phyloP scores from a whole-genome alignment of 1,140 invertebrate species.

The Magallana angulata region DNA sequence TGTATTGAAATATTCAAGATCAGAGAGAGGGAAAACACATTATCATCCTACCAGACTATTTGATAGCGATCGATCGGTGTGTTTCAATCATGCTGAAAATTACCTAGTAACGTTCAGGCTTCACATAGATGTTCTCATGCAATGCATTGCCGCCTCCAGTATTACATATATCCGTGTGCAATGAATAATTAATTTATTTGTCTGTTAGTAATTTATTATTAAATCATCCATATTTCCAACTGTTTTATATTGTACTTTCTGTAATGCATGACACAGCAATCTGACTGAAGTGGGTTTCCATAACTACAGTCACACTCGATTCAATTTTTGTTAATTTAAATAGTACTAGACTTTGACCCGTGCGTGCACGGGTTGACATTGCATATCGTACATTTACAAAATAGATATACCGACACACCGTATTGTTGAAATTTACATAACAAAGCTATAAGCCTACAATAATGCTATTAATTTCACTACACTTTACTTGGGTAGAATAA shows the following conservation, averaged over 20 bases:
- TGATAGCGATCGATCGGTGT: neutral
- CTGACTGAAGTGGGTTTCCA: too few species aligned
- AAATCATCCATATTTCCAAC: too few species aligned
- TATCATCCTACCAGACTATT: neutral
- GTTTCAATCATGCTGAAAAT: neutral
- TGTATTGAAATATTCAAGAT: neutral
- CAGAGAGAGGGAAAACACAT: neutral
- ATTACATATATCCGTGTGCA: slow-evolving; percentile 21
- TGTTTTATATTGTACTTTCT: neutral
- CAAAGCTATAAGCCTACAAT: too few species aligned
- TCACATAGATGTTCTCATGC: neutral
- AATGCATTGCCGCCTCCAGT: slow-evolving; percentile 2
- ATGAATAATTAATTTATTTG: slow-evolving; percentile 35
- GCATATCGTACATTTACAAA: too few species aligned
- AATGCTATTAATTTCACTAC: too few species aligned
- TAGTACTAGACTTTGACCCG: too few species aligned
- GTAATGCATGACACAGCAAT: neutral
- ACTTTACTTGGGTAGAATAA: too few species aligned
- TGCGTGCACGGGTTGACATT: too few species aligned
- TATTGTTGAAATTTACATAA: too few species aligned
- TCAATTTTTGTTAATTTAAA: too few species aligned
- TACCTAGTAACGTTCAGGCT: neutral
- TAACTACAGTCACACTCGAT: too few species aligned
- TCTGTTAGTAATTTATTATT: neutral
- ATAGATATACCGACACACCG: too few species aligned